Base-by-base conservation (phyloP, 2,888 invertebrate species). In the Argyresthia albistria region DNA sequence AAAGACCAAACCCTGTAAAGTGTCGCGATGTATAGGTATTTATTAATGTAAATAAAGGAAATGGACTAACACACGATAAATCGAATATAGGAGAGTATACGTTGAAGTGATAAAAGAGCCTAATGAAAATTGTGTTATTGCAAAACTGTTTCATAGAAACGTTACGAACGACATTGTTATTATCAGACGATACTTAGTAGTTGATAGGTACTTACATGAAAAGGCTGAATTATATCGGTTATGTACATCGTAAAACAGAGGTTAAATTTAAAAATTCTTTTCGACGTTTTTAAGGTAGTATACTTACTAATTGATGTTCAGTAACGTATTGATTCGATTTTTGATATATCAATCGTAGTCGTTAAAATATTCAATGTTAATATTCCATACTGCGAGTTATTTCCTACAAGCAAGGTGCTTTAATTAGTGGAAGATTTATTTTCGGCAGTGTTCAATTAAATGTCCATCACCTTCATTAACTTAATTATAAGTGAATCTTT, bases 101-200 rank as follows among this genome's bases (percentile, higher is more conserved):
- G 86, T 79, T 71, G 76, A 78, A 77, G 82, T 83, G 84, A 86
- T 83, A 84, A 79, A 75, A 74, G 73, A 80, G 81, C 86, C 82
- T 86, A 82, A 80, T 68, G 72, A 71, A 73, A 76, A 75, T 77
- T 76, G 72, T 76, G 81, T 77, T 78, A 77, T 80, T 77, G 77
- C 72, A 59, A 69, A 60, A 69, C 69, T 76, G 86, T 86, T 87
- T 87, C 87, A 84, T 84, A 86, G 87, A 87, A 87, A 83, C 87
- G 72, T 70, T 70, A 75, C 70, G 67, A 45, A 74, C 67, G 76
- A 39, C 8, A 37, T 55, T 79, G 78, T 83, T 86, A 76, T 80
- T 81, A 79, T 70, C 78, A 75, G 80, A 79, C 76, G 77, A 80
- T 72, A 74, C 82, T n/a, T n/a, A 72, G 82, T 83, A 82, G 82